Percentiles rank a stretch among this genome's conserved stretches.
Conservation (phyloP, 2,113 vertebrate species). For the Myxocyprinus asiaticus region DNA sequence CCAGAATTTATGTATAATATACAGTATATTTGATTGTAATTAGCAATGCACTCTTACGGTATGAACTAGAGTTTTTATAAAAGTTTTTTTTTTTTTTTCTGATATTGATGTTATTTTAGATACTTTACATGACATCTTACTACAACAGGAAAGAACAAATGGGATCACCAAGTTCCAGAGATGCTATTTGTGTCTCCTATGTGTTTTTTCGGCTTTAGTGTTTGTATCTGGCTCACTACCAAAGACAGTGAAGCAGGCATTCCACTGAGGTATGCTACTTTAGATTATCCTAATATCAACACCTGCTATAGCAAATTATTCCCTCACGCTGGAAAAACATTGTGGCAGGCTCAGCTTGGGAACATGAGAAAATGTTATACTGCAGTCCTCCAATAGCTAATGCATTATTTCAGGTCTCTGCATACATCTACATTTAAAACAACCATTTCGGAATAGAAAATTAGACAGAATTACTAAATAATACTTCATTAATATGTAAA, state of each 20-base stretch:
- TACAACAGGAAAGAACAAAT: neutral
- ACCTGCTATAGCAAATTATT: neutral
- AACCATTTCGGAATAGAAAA: neutral
- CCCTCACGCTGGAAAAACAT: neutral
- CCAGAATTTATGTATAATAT: too few relatives aligned
- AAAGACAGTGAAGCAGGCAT: neutral
- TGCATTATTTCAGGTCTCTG: constrained; percentile 7
- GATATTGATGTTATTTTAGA: too few relatives aligned
- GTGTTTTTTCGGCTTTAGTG: neutral
- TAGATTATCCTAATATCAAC: neutral
- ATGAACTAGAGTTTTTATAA: too few relatives aligned
- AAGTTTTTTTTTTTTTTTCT: too few relatives aligned
- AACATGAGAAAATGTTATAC: too few relatives aligned
- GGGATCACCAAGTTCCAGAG: neutral
- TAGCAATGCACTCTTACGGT: too few relatives aligned
- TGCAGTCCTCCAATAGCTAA: too few relatives aligned
- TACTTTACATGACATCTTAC: too few relatives aligned
- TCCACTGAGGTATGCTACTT: neutral
- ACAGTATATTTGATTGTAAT: too few relatives aligned
- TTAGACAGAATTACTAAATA: constrained; percentile 3
- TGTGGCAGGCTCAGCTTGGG: too few relatives aligned
- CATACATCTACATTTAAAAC: constrained; percentile 24
- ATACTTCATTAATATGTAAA: constrained; percentile 21
- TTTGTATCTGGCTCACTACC: neutral
- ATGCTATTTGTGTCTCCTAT: neutral